Conservation (phyloP, 2,888 invertebrate species). For the Clanis bilineata region DNA sequence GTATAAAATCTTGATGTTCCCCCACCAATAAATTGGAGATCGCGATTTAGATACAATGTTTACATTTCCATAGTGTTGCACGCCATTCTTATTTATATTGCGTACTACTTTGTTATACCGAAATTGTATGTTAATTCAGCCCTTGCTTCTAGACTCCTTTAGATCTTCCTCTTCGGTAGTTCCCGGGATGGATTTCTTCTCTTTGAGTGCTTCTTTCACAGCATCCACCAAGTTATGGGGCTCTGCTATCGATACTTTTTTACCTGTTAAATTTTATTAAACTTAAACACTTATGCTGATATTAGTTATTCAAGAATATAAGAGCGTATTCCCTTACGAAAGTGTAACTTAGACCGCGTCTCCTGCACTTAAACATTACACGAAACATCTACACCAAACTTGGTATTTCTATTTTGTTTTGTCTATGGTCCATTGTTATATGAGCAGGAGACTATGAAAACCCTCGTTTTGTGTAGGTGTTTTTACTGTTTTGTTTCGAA, state of each 20-base stretch:
- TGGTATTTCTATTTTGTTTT: no score
- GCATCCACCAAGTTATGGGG: constrained; percentile 83
- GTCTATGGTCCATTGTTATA: no score
- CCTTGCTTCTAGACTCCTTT: constrained; percentile 71
- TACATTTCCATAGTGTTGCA: not conserved
- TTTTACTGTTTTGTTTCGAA: no score
- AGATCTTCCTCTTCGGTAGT: constrained; percentile 55
- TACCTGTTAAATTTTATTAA: constrained; percentile 74
- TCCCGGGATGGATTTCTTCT: constrained; percentile 65
- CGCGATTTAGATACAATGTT: not conserved
- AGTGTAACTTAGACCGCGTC: no score
- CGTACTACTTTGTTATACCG: not conserved
- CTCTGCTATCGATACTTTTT: constrained; percentile 83
- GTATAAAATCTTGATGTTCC: no score
- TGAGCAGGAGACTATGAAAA: no score
- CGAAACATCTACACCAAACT: no score
- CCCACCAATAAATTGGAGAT: not conserved
- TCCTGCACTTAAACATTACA: no score
- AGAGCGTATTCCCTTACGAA: no score
- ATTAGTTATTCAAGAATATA: no score
- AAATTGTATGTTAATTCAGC: constrained; percentile 37
- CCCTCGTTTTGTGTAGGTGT: no score
- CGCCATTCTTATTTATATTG: constrained; percentile 10
- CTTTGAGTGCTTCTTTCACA: constrained; percentile 82
- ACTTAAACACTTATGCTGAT: not conserved